phyloP scores from a whole-genome alignment of 2,113 vertebrate genomes.

The Gambusia affinis region DNA sequence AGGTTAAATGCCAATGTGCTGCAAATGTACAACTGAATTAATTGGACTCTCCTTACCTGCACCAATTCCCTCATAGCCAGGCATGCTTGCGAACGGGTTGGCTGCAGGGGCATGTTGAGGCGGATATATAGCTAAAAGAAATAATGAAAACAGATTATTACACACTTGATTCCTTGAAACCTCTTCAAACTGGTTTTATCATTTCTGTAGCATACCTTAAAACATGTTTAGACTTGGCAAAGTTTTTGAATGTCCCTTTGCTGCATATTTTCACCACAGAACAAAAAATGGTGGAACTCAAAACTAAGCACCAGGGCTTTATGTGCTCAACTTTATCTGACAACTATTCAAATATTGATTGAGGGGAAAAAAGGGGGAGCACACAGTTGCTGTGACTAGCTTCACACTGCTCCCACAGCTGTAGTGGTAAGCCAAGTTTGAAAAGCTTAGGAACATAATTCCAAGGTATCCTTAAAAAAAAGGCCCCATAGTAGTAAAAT shows the following conservation, averaged over 20 bases:
- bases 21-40: background rate
- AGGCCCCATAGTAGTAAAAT: too few relatives aligned
- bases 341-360: background rate
- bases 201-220: background rate
- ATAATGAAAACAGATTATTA: constrained; percentile 5
- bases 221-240: background rate
- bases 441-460: too few relatives aligned
- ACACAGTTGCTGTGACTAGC: background rate
- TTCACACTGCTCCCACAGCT: constrained; percentile 17
- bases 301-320: background rate
- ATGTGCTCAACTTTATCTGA: background rate
- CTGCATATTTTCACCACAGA: background rate
- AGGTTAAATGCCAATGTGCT: background rate
- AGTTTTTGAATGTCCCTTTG: background rate
- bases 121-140: constrained; percentile 52
- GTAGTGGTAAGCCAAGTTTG: constrained; percentile 3
- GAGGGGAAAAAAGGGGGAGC: background rate
- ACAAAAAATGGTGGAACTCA: background rate
- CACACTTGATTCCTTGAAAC: background rate
- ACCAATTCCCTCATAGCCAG: constrained; percentile 73
- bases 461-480: background rate
- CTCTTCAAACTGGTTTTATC: background rate
- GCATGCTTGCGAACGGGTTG: constrained; percentile 63
- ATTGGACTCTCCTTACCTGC: constrained; percentile 58
- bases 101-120: constrained; percentile 32